A percentile compares a stretch with the other conserved stretches of the same genome.
These are phyloP conservation scores for Boloria euphrosyne DNA, from an alignment of 2,888 invertebrate genomes.

Conservation along the genomic window DNA sequence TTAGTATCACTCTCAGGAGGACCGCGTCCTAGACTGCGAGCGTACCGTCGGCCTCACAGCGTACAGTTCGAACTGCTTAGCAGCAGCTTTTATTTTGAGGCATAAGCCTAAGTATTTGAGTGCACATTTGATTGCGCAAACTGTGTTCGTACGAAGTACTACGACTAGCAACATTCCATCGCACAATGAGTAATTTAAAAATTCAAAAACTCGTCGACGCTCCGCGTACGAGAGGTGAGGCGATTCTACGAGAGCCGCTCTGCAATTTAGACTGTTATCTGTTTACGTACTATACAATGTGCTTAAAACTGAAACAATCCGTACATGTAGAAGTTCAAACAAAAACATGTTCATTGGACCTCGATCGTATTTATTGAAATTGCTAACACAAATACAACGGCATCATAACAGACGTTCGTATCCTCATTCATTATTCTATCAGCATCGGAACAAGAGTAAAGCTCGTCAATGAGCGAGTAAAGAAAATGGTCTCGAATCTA, in stretches of 20 bases:
- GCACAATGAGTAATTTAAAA: slow-evolving; percentile 83
- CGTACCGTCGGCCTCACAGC: slow-evolving; percentile 50
- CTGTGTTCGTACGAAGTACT: slow-evolving; percentile 53
- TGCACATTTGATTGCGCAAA: slow-evolving; percentile 62
- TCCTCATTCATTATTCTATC: slow-evolving; percentile 41
- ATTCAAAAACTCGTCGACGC: slow-evolving; percentile 82
- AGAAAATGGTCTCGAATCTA: slow-evolving; percentile 56
- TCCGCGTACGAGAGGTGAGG: slow-evolving; percentile 69
- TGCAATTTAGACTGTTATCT: slow-evolving; percentile 79
- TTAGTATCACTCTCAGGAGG: slow-evolving; percentile 71
- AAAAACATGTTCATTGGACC: slow-evolving; percentile 36
- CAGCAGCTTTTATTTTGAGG: slow-evolving; percentile 58
- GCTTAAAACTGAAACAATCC: slow-evolving; percentile 37
- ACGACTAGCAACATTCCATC: slow-evolving; percentile 75
- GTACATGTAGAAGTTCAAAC: slow-evolving; percentile 39
- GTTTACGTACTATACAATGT: slow-evolving; percentile 55
- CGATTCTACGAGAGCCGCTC: slow-evolving; percentile 71
- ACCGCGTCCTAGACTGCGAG: slow-evolving; percentile 72
- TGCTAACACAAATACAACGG: slow-evolving; percentile 51
- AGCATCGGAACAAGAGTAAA: slow-evolving; percentile 40
- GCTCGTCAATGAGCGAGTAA: slow-evolving; percentile 40
- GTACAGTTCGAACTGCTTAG: slow-evolving; percentile 51
- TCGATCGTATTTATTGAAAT: slow-evolving; percentile 43
- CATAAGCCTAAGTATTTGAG: slow-evolving; percentile 63
- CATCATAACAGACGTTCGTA: slow-evolving; percentile 43